phyloP scores from a whole-genome alignment of 2,797 vertebrate genomes.

The Tamandua tetradactyla region DNA sequence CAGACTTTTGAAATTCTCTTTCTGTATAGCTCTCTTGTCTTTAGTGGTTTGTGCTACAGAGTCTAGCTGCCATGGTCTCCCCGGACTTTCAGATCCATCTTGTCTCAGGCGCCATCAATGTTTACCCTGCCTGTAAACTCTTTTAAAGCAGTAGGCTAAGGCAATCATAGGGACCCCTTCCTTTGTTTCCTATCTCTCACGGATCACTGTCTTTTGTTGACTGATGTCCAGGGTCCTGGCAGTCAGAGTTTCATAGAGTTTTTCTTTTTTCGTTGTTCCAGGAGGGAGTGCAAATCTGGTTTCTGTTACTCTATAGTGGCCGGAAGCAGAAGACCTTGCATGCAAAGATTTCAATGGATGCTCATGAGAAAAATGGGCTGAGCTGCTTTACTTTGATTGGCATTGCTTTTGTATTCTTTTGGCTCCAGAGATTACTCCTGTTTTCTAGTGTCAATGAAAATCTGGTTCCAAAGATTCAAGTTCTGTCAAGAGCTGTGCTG shows the following conservation, averaged over 20 bases:
- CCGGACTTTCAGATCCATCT: neutral
- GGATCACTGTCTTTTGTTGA: neutral
- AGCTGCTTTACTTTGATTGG: slow-evolving; percentile 6
- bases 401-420: neutral
- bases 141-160: neutral
- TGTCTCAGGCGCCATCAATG: neutral
- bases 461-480: neutral
- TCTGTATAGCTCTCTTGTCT: neutral
- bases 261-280: neutral
- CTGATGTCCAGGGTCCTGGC: neutral
- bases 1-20: neutral
- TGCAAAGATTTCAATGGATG: neutral
- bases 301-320: neutral
- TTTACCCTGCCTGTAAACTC: neutral
- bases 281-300: neutral
- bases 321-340: neutral
- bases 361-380: neutral
- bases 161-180: too few relatives aligned
- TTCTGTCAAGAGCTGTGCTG: neutral
- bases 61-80: neutral
- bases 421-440: neutral
- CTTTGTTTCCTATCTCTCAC: neutral
- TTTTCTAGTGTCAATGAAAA: slow-evolving; percentile 20
- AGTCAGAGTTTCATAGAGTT: neutral
- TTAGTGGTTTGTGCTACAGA: neutral